Evolutionary conservation across 1,140 invertebrate species (phyloP).

Genomic region (Oryzaephilus surinamensis): DNA sequence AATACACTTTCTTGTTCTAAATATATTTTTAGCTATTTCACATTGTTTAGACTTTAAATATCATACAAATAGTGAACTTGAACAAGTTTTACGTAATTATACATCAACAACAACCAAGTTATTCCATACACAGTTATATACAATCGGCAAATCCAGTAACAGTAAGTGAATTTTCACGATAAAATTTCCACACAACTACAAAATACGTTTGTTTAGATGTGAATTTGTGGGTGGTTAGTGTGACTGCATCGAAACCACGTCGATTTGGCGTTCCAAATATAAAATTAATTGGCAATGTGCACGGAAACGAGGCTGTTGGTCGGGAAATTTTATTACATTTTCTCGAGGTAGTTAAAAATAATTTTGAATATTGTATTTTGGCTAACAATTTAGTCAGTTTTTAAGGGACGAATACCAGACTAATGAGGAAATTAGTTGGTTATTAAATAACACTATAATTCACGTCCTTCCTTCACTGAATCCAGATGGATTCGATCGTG

Average conservation of each 20-base stretch:
- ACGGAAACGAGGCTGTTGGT: conserved; percentile 47
- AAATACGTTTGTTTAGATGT: conserved; percentile 31
- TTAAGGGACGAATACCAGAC: conserved; percentile 36
- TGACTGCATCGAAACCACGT: conserved; percentile 40
- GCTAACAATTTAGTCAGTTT: conserved; percentile 21
- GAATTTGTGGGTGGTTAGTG: conserved; percentile 50
- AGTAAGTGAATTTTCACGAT: conserved; percentile 14
- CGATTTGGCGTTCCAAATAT: conserved; percentile 43
- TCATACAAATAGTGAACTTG: conserved; percentile 30
- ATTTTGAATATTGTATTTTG: conserved; percentile 1
- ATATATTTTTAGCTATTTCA: neutral
- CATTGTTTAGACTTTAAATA: conserved; percentile 26
- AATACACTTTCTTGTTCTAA: neutral
- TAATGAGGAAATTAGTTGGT: conserved; percentile 30
- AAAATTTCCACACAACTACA: neutral
- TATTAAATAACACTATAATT: conserved; percentile 42
- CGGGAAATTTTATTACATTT: conserved; percentile 46
- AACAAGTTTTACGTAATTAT: conserved; percentile 21
- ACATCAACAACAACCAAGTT: conserved; percentile 16
- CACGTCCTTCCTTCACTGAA: conserved; percentile 46
- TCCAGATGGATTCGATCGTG: conserved; percentile 41
- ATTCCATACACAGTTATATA: conserved; percentile 19
- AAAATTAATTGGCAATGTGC: conserved; percentile 47
- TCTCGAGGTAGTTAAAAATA: conserved; percentile 34
- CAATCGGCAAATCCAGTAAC: conserved; percentile 29